Evolutionary conservation across 2,797 vertebrate species (phyloP), one percentile per base, ranked within the genome.

Genomic region (Cuniculus paca): DNA sequence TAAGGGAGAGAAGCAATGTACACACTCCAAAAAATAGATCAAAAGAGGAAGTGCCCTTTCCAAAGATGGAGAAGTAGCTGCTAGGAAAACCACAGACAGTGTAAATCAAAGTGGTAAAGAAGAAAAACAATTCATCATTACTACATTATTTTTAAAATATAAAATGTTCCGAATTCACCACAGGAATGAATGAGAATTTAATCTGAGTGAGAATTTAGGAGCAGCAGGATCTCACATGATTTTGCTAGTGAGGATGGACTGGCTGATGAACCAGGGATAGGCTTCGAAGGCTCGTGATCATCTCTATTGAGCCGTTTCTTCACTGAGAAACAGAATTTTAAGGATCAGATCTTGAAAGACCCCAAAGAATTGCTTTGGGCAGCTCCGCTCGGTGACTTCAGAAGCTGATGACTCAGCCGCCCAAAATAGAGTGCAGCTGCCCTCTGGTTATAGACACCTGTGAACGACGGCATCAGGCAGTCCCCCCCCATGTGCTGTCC

Each of bases 401-500:
- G 0, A 0, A 3, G 36, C 50, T 20, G 24, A 48, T 80, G 87
- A 85, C 20, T 63, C 60, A 56, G 36, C 24, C n/a, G 13, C 20
- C 82, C n/a, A 19, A 19, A 70, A 60, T 16, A 80, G 36, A 63
- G 24, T 0, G 0, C 17, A 13, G 17, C 8, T 5, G 0, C 8
- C 50, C 50, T 45, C 72, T 87, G 5, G 0, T 8, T 8, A n/a
- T 12, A 48, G 6, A 31, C 3, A 2, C 42, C 63, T 13, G 1
- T 0, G 26, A 14, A 12, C 8, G 2, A 36, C 31, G 10, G 28
- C 48, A 2, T 4, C 56, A 13, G 13, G 14, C 60, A 48, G 14
- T n/a, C 70, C 14, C 10, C 68, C 11, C 0, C 20, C 20, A 6
- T 0, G 11, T 0, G 5, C 39, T 39, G 39, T 6, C 70, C 22